Evolutionary conservation across 2,113 vertebrate species (phyloP).

Genomic region (Melanerpes aurifrons): DNA sequence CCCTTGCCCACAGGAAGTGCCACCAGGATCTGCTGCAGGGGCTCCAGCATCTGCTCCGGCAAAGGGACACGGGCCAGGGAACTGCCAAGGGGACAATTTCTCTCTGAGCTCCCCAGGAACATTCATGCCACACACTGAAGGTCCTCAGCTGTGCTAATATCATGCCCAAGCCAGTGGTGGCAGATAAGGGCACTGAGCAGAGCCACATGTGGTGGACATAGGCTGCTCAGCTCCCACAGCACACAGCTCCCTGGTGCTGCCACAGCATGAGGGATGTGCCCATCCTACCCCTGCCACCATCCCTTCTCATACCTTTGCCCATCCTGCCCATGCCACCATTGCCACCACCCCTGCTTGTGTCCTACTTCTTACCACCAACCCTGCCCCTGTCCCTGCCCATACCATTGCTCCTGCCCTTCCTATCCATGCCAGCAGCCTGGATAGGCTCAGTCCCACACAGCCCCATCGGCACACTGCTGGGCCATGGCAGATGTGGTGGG

Average conservation of each 20-base stretch:
- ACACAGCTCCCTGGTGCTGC: background rate
- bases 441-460: no score
- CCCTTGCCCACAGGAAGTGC: background rate
- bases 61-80: background rate
- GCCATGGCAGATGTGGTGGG: no score
- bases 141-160: background rate
- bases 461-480: background rate
- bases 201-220: accelerated
- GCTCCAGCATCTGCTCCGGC: background rate
- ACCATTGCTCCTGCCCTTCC: background rate
- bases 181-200: background rate
- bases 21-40: no score
- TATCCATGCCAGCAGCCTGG: background rate
- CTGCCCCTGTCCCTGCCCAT: no score
- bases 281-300: background rate
- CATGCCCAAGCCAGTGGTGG: background rate
- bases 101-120: background rate
- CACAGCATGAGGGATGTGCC: background rate
- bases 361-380: background rate
- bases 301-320: background rate
- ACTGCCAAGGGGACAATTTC: background rate
- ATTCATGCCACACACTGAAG: background rate
- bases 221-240: background rate
- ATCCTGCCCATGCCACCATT: no score
- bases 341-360: no score